Evolutionary conservation across 2,888 invertebrate species (phyloP).

Genomic region (Nymphalis polychloros): DNA sequence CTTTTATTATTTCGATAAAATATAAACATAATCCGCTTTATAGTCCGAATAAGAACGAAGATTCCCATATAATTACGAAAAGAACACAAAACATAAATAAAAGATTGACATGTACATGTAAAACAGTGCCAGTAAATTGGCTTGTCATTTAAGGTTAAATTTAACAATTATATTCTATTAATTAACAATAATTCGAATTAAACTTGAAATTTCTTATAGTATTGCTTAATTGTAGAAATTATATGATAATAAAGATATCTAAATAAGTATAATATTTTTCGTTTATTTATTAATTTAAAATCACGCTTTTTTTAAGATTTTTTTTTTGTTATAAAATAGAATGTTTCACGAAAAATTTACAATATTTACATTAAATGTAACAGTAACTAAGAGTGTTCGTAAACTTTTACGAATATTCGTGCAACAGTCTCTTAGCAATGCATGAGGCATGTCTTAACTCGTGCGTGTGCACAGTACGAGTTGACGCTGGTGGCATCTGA

Average conservation of each 20-base stretch:
- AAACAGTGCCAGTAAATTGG: background rate
- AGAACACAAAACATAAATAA: too few species aligned
- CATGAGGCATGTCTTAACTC: slow-evolving; percentile 74
- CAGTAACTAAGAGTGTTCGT: too few species aligned
- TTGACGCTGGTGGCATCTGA: slow-evolving; percentile 94
- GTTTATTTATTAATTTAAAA: too few species aligned
- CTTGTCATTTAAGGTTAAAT: slow-evolving; percentile 1
- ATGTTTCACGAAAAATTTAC: slow-evolving; percentile 47
- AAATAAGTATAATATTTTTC: too few species aligned
- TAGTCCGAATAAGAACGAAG: background rate
- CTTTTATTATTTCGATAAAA: background rate
- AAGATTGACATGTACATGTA: background rate
- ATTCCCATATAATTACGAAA: background rate
- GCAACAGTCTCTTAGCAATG: slow-evolving; percentile 48
- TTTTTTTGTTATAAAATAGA: background rate
- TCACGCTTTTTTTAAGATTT: background rate
- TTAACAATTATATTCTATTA: background rate
- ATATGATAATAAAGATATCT: background rate
- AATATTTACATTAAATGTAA: too few species aligned
- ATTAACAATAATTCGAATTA: slow-evolving; percentile 1
- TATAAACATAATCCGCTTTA: background rate
- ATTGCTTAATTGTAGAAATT: background rate
- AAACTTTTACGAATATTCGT: slow-evolving; percentile 17
- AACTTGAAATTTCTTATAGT: slow-evolving; percentile 43
- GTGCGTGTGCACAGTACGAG: slow-evolving; percentile 86